Evolutionary conservation across 2,797 vertebrate species (phyloP), one percentile per base, ranked within the genome.

Genomic region (Malacoctenus gilli): DNA sequence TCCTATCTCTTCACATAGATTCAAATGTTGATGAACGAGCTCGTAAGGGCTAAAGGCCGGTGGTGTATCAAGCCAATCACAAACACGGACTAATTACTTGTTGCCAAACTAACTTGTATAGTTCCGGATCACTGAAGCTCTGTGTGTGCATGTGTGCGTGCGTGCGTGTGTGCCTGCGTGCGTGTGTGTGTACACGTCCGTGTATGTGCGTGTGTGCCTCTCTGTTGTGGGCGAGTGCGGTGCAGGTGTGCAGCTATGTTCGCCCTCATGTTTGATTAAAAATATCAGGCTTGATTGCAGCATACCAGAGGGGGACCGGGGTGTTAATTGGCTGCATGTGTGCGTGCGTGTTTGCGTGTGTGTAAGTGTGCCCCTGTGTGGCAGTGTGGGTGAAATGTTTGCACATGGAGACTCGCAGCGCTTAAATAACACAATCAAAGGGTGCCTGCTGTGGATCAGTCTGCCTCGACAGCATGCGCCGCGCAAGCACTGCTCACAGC

Each of bases 181-280:
- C n/a, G n/a, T n/a, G n/a, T 54, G n/a, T 35, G 8, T 50, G 32
- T 37, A 11, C 15, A 39, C 32, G 34, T 38, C 5, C 21, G 30
- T n/a, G n/a, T n/a, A n/a, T n/a, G n/a, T n/a, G n/a, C n/a, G n/a
- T n/a, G n/a, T n/a, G n/a, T n/a, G n/a, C n/a, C n/a, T n/a, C n/a
- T 40, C 13, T 46, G 15, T 52, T 54, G 20, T 53, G 59, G 70
- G 65, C 51, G 46, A 36, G 63, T 44, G 62, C 56, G 39, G 46
- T 62, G 59, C 75, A 80, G 80, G 84, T 82, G 79, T 67, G 62
- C 60, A 44, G 69, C 69, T 69, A 51, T 57, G 61, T 59, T 56
- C 70, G 61, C 72, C 42, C 68, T 81, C 58, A 22, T 77, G 55
- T 83, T 80, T 87, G 69, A 85, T 85, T 83, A 83, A 78, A 82